Percentiles rank a stretch among this genome's conserved stretches.
Conservation (phyloP, 2,888 invertebrate species). For the Phalera bucephala region DNA sequence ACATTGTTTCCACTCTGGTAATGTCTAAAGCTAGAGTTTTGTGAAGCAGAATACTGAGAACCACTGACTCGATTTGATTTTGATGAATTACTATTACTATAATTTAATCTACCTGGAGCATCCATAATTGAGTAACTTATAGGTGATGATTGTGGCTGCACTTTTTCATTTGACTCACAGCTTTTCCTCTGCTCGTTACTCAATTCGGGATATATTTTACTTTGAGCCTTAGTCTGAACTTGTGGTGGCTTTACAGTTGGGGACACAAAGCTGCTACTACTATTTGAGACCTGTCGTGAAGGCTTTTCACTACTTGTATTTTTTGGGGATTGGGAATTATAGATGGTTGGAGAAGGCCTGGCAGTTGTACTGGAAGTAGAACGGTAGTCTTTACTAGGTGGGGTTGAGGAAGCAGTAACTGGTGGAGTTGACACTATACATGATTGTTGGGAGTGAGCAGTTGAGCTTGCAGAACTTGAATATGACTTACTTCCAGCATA, state of each 20-base stretch:
- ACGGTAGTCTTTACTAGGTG: slow-evolving; percentile 85
- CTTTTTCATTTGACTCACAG: slow-evolving; percentile 80
- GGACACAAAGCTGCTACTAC: slow-evolving; percentile 78
- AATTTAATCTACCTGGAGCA: slow-evolving; percentile 85
- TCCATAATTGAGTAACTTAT: slow-evolving; percentile 91
- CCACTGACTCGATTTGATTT: slow-evolving; percentile 74
- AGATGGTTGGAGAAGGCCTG: slow-evolving; percentile 69
- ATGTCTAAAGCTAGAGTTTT: slow-evolving; percentile 83
- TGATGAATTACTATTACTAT: slow-evolving; percentile 76
- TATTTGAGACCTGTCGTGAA: slow-evolving; percentile 54
- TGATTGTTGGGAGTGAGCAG: slow-evolving; percentile 86
- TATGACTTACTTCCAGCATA: slow-evolving; percentile 84
- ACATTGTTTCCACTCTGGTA: slow-evolving; percentile 84
- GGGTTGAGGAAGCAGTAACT: slow-evolving; percentile 75
- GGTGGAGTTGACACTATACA: slow-evolving; percentile 88
- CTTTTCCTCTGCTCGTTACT: slow-evolving; percentile 77
- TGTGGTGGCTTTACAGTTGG: slow-evolving; percentile 78
- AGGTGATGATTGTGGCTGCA: slow-evolving; percentile 86
- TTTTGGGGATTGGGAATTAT: slow-evolving; percentile 71
- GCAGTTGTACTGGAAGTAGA: slow-evolving; percentile 80
- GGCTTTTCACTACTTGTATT: slow-evolving; percentile 63
- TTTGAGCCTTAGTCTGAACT: slow-evolving; percentile 90
- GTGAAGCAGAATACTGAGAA: slow-evolving; percentile 79
- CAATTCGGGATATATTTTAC: slow-evolving; percentile 90
- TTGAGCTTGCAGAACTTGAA: slow-evolving; percentile 83